Evolutionary conservation across 1,140 invertebrate species (phyloP).

Genomic region (Dinoponera quadriceps): DNA sequence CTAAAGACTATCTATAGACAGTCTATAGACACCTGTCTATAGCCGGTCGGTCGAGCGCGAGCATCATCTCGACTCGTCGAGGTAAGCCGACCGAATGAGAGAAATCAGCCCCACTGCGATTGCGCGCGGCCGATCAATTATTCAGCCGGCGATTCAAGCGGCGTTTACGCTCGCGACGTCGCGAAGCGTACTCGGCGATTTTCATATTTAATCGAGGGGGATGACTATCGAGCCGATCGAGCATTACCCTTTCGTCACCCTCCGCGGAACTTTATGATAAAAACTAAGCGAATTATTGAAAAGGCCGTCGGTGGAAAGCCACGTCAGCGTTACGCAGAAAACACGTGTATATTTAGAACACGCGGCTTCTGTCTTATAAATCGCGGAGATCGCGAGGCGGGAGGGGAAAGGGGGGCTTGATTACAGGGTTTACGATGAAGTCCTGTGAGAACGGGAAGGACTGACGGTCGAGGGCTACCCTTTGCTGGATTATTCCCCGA

Average conservation of each 20-base stretch:
- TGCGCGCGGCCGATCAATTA: constrained; percentile 54
- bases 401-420: constrained; percentile 32
- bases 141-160: constrained; percentile 22
- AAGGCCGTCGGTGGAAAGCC: constrained; percentile 14
- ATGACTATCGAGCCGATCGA: constrained; percentile 11
- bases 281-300: constrained; percentile 50
- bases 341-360: constrained; percentile 41
- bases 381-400: not conserved
- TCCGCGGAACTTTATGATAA: constrained; percentile 55
- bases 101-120: constrained; percentile 58
- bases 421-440: constrained; percentile 1
- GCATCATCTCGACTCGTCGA: constrained; percentile 17
- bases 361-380: not conserved
- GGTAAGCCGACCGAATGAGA: constrained; percentile 8
- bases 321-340: constrained; percentile 43
- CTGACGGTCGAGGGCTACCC: constrained; percentile 6
- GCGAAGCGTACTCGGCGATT: constrained; percentile 15
- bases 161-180: constrained; percentile 40
- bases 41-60: not conserved
- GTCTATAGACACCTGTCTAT: constrained; percentile 66
- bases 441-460: constrained; percentile 52
- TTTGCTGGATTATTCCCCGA: not conserved
- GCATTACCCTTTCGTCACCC: constrained; percentile 28
- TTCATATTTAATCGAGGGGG: constrained; percentile 53
- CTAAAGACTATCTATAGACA: constrained; percentile 55